These are phyloP conservation scores for Listronotus oregonensis DNA, from an alignment of 1,140 invertebrate species.

Conservation along the genomic window DNA sequence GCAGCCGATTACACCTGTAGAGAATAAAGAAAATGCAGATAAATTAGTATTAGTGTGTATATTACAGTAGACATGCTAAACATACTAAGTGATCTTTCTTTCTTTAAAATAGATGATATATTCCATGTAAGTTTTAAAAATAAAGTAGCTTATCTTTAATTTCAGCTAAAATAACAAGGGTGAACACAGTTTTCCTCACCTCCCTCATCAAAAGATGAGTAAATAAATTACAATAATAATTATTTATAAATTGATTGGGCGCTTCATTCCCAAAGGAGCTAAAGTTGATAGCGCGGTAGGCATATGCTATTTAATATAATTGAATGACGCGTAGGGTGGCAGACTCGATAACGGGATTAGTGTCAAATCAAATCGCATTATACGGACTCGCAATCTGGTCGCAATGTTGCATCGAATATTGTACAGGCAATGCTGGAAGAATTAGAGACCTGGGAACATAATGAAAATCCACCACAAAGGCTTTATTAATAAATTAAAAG, in stretches of 20 bases:
- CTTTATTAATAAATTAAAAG: no score
- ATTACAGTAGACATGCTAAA: no score
- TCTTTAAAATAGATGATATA: no score
- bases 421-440: constrained; percentile 7
- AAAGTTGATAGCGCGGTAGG: constrained; percentile 38
- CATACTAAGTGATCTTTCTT: no score
- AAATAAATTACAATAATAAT: constrained; percentile 41
- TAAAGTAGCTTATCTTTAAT: no score
- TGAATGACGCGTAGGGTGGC: constrained; percentile 54
- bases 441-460: no score
- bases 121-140: no score
- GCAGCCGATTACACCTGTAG: no score
- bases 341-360: constrained; percentile 57
- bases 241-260: constrained; percentile 43
- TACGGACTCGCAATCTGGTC: constrained; percentile 49
- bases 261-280: constrained; percentile 22
- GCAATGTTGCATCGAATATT: constrained; percentile 39
- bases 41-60: no score
- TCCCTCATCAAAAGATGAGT: constrained; percentile 3
- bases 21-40: no score
- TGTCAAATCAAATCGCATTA: constrained; percentile 58
- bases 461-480: no score
- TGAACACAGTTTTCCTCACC: neutral
- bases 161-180: constrained; percentile 11
- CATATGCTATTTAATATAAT: constrained; percentile 49